phyloP scores from a whole-genome alignment of 2,797 vertebrate genomes.

The Emys orbicularis region DNA sequence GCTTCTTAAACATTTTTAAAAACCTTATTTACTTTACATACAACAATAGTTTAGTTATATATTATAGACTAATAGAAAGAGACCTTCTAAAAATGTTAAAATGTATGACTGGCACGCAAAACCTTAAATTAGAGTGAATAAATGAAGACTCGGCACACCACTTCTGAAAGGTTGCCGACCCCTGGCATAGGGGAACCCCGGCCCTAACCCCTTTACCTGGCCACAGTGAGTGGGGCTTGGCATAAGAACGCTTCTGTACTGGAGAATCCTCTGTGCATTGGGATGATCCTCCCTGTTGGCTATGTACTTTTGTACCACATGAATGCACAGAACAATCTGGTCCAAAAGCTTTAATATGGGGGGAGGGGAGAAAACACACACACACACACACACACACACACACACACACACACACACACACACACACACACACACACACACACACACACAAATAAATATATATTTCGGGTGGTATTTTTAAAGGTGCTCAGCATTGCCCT shows the following conservation, averaged over 20 bases:
- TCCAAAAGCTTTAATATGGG: neutral
- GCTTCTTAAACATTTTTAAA: too few relatives aligned
- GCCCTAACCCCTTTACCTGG: neutral
- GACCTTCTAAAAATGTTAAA: too few relatives aligned
- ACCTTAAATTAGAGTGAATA: too few relatives aligned
- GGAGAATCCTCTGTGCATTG: neutral
- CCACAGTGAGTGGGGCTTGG: neutral
- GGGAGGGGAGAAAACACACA: neutral
- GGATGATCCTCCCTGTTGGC: neutral
- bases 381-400: too few relatives aligned
- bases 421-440: neutral
- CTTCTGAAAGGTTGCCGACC: too few relatives aligned
- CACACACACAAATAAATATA: accelerated
- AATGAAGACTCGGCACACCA: too few relatives aligned
- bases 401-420: neutral
- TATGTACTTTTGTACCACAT: neutral
- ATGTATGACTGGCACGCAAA: too few relatives aligned
- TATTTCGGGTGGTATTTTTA: neutral
- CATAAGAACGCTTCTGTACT: neutral
- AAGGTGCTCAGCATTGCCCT: conserved; percentile 31
- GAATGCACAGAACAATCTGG: neutral
- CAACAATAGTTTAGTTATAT: too few relatives aligned
- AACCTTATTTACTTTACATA: too few relatives aligned
- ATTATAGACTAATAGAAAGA: too few relatives aligned
- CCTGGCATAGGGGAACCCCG: neutral